Percentiles rank a stretch among this genome's conserved stretches.
phyloP scores from a whole-genome alignment of 2,113 vertebrate genomes.

The Nipponia nippon region DNA sequence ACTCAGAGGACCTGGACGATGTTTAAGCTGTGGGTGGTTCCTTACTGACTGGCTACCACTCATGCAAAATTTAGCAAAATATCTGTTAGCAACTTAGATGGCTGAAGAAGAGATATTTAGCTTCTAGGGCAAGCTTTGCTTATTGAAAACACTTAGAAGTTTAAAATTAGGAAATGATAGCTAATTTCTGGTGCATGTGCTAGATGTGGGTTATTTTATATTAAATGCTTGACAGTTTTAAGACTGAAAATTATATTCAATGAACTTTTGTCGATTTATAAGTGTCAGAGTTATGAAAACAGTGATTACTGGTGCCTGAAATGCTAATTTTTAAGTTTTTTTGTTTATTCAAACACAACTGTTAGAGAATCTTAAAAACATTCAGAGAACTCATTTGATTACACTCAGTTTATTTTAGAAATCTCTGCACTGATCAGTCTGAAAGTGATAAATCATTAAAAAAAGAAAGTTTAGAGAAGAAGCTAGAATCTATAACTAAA shows the following conservation, averaged over 20 bases:
- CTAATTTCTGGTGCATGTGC: neutral
- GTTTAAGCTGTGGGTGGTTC: neutral
- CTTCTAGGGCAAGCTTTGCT: neutral
- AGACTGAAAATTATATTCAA: neutral
- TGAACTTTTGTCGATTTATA: neutral
- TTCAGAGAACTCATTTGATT: neutral
- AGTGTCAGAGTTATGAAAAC: neutral
- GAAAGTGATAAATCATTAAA: neutral
- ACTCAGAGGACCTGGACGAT: neutral
- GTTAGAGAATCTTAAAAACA: neutral
- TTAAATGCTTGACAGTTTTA: neutral
- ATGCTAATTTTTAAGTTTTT: neutral
- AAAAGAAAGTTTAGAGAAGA: neutral
- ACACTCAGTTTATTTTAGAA: neutral
- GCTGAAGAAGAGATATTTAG: neutral
- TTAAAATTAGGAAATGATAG: neutral
- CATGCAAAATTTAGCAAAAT: neutral
- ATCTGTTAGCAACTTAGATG: neutral
- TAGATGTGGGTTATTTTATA: neutral
- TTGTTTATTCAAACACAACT: neutral
- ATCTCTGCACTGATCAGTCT: neutral
- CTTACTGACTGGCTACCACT: neutral
- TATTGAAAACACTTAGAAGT: neutral
- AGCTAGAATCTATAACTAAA: neutral
- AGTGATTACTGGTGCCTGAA: neutral